A percentile compares a stretch with the other conserved stretches of the same genome.
Evolutionary conservation across 2,888 invertebrate species (phyloP).

Genomic region (Ametastegia equiseti): DNA sequence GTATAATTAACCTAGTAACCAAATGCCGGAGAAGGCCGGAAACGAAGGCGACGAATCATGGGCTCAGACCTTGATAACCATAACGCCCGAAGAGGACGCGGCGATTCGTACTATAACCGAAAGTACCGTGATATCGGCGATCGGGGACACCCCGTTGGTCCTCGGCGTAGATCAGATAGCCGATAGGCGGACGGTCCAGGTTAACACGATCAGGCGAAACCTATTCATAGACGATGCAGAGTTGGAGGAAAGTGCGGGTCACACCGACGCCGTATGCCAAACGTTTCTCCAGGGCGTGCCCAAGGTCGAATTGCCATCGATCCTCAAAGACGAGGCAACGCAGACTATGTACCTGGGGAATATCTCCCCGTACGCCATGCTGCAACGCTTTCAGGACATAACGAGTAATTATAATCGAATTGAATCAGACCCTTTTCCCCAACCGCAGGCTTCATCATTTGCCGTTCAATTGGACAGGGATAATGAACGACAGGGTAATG

Average conservation of each 20-base stretch:
- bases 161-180: constrained; percentile 56
- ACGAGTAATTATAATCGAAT: constrained; percentile 58
- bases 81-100: constrained; percentile 63
- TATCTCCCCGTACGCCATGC: constrained; percentile 50
- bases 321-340: constrained; percentile 58
- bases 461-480: constrained; percentile 48
- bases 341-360: constrained; percentile 65
- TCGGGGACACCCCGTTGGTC: constrained; percentile 49
- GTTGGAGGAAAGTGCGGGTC: constrained; percentile 42
- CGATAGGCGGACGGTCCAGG: constrained; percentile 52
- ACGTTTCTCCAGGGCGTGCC: constrained; percentile 63
- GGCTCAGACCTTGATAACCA: constrained; percentile 63
- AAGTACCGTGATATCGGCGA: constrained; percentile 55
- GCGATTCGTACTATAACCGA: constrained; percentile 59
- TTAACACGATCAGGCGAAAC: constrained; percentile 46
- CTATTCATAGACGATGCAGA: constrained; percentile 56
- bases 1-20: neutral
- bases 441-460: neutral
- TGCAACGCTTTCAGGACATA: constrained; percentile 55
- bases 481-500: constrained; percentile 56
- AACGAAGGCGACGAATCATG: constrained; percentile 55
- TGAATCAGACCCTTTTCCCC: neutral
- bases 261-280: constrained; percentile 57
- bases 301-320: constrained; percentile 56
- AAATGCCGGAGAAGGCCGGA: neutral